Base-by-base conservation (phyloP, 2,888 invertebrate genomes). In the Scotopteryx bipunctaria region DNA sequence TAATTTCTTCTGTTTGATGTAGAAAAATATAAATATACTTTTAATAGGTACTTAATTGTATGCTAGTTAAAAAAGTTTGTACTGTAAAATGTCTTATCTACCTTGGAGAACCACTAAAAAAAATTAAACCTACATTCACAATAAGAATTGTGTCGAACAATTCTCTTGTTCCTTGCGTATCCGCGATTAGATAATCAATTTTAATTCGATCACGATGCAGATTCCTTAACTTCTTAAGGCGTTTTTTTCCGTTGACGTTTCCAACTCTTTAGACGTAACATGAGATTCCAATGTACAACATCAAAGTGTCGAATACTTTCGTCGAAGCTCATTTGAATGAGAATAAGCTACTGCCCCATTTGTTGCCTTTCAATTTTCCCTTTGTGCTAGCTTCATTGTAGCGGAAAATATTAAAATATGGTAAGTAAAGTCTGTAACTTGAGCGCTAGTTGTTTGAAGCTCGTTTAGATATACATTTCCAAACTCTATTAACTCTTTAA, bases 401-500 rank as follows among this genome's bases (percentile, higher is more conserved):
- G 55, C 54, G 59, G 71, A 74, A 83, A 84, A 83, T 85, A 83
- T 84, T 84, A 83, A 84, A 84, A 84, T 84, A 85, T 83, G 83
- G 63, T 81, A 83, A 84, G 69, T 76, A 63, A 76, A 77, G 77
- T 78, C 76, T 69, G 73, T 71, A 76, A 79, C 66, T 81, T 69
- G 66, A 69, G 62, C 59, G 66, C 65, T 71, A 76, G 73, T 81
- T 75, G 60, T 69, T 66, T 49, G 61, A 61, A 64, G 58, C 64
- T 61, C 47, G 61, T 53, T 47, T 43, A 57, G 45, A 37, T 53
- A 48, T 44, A 59, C 51, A 45, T 60, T 53, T 53, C 27, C 46
- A 56, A 53, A 50, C 59, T 62, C 40, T 53, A 56, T 51, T 57
- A 53, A 55, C 42, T 27, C 11, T 27, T 9, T 51, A 36, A 54